Percentiles rank a stretch among this genome's conserved stretches.
Evolutionary conservation across 2,113 vertebrate genomes (phyloP).

Genomic region (Zosterops pallidus): DNA sequence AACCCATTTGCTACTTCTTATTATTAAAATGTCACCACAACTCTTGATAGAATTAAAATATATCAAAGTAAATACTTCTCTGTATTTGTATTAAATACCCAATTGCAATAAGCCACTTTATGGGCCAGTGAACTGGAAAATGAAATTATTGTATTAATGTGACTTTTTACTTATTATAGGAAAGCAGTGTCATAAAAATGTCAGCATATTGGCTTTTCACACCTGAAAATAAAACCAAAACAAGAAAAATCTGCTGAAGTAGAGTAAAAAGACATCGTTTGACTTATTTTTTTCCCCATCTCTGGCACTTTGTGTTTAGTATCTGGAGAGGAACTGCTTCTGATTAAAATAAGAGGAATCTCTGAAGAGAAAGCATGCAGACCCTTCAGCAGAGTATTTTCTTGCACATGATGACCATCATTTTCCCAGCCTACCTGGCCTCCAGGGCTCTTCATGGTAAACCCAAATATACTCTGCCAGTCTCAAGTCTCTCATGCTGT

Average conservation of each 20-base stretch:
- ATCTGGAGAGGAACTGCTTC: background rate
- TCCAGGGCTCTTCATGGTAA: background rate
- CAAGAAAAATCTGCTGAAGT: background rate
- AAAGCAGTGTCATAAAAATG: conserved; percentile 57
- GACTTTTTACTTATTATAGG: conserved; percentile 68
- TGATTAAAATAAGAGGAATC: background rate
- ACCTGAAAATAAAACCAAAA: conserved; percentile 46
- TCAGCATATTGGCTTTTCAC: conserved; percentile 34
- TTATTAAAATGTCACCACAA: conserved; percentile 22
- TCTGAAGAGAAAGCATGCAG: background rate
- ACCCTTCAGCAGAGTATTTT: background rate
- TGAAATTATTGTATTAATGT: conserved; percentile 77
- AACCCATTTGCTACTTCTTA: background rate
- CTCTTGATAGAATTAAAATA: conserved; percentile 30
- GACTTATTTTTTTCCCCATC: background rate
- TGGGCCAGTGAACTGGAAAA: conserved; percentile 75
- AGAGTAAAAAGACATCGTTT: background rate
- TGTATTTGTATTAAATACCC: conserved; percentile 67
- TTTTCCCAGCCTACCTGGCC: rapidly evolving
- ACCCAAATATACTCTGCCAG: background rate
- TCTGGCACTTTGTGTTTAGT: background rate
- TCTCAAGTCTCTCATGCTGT: rapidly evolving
- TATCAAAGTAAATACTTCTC: conserved; percentile 53
- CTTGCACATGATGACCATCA: background rate
- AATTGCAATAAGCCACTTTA: conserved; percentile 67